Evolutionary conservation across 1,140 invertebrate species (phyloP).

Genomic region (Drosophila varians): DNA sequence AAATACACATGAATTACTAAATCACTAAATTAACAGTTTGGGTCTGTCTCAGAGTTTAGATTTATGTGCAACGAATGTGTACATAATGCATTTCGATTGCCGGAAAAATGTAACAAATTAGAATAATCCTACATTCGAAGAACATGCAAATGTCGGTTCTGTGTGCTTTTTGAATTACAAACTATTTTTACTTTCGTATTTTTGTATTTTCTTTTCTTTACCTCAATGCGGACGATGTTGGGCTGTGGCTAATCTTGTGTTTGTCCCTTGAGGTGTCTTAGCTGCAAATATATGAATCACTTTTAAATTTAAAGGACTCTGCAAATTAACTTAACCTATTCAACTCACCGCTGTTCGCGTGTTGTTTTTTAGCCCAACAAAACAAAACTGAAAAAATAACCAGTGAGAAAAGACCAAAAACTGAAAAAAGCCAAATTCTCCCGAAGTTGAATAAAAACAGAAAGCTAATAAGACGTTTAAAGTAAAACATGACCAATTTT

Average conservation of each 20-base stretch:
- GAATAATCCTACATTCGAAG: slow-evolving; percentile 58
- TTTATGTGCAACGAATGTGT: slow-evolving; percentile 30
- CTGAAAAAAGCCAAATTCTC: neutral
- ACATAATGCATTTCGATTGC: slow-evolving; percentile 25
- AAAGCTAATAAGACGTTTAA: too few species aligned
- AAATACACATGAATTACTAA: slow-evolving; percentile 40
- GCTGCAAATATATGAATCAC: neutral
- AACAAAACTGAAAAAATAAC: neutral
- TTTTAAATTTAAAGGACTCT: neutral
- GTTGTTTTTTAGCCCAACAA: slow-evolving; percentile 11
- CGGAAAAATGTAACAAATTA: slow-evolving; percentile 2
- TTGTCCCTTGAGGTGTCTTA: neutral
- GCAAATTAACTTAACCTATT: neutral
- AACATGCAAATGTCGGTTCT: slow-evolving; percentile 56
- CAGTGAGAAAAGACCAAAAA: neutral
- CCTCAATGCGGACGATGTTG: slow-evolving; percentile 18
- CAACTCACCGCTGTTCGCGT: slow-evolving; percentile 22
- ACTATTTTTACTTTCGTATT: slow-evolving; percentile 22
- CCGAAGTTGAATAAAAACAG: neutral
- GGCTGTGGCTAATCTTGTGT: neutral
- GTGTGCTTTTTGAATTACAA: slow-evolving; percentile 26
- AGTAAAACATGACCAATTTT: neutral
- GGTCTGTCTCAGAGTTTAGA: slow-evolving; percentile 13
- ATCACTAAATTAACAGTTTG: slow-evolving; percentile 40
- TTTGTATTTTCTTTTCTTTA: slow-evolving; percentile 24